Evolutionary conservation across 2,113 vertebrate species (phyloP).

Genomic region (Pollachius pollachius): DNA sequence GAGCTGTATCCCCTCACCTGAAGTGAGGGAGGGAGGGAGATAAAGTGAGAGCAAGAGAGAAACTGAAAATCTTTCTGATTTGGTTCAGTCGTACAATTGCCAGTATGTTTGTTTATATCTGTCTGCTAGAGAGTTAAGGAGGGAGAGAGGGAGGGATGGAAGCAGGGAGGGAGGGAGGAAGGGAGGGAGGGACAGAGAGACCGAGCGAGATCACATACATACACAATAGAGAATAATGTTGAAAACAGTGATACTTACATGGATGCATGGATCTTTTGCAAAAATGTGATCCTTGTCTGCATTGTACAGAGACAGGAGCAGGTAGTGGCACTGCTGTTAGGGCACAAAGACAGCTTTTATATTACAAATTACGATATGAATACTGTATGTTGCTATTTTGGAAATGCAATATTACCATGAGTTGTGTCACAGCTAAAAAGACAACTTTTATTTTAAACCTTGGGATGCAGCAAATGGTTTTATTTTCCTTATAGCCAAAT

Average conservation of each 20-base stretch:
- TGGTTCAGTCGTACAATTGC: too few relatives aligned
- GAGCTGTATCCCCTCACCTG: slow-evolving; percentile 40
- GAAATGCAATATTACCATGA: not conserved
- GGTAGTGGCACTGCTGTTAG: slow-evolving; percentile 67
- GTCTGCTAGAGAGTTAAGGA: too few relatives aligned
- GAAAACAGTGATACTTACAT: slow-evolving; percentile 40
- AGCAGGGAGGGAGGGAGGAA: not conserved
- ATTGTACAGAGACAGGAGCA: slow-evolving; percentile 55
- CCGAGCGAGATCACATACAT: not conserved
- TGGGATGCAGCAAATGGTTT: not conserved
- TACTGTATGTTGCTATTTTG: too few relatives aligned
- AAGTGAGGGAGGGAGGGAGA: not conserved
- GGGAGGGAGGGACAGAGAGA: not conserved
- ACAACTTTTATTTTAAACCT: not conserved
- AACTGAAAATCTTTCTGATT: too few relatives aligned
- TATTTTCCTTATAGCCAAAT: not conserved
- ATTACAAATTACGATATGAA: not conserved
- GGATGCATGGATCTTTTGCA: slow-evolving; percentile 27
- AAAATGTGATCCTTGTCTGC: slow-evolving; percentile 52
- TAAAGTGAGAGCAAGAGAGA: not conserved
- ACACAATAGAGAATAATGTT: not conserved
- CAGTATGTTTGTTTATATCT: too few relatives aligned
- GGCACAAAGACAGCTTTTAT: not conserved
- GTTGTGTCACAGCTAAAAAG: too few relatives aligned
- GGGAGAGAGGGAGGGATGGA: too few relatives aligned